These are phyloP conservation scores for Progne subis DNA, from an alignment of 2,113 vertebrate species.

Conservation along the genomic window DNA sequence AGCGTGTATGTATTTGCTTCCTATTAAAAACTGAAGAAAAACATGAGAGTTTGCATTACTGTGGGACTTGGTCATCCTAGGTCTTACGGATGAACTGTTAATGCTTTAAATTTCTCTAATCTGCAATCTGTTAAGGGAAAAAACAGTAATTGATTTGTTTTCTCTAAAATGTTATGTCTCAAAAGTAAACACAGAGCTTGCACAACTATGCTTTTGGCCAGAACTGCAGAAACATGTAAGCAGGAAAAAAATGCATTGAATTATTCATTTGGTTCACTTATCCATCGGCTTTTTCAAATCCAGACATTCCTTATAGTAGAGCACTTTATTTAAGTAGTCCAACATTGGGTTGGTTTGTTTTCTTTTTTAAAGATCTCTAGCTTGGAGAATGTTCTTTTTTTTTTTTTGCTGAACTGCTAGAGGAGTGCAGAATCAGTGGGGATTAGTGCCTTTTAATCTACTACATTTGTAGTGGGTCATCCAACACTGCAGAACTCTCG, in stretches of 20 bases:
- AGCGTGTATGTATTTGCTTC: neutral
- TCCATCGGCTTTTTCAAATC: slow-evolving; percentile 70
- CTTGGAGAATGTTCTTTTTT: slow-evolving; percentile 50
- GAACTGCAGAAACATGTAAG: slow-evolving; percentile 1
- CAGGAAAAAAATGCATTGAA: neutral
- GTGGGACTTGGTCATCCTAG: neutral
- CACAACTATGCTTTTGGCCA: slow-evolving; percentile 28
- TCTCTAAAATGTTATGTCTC: slow-evolving; percentile 28
- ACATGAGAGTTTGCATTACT: neutral
- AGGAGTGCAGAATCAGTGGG: slow-evolving; percentile 66
- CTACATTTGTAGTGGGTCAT: slow-evolving; percentile 76
- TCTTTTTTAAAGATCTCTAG: slow-evolving; percentile 28
- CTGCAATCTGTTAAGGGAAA: neutral
- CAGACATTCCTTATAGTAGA: slow-evolving; percentile 61
- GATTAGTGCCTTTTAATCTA: slow-evolving; percentile 83
- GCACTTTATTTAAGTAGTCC: neutral
- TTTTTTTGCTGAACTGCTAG: slow-evolving; percentile 31
- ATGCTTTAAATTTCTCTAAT: slow-evolving; percentile 32
- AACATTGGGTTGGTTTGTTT: neutral
- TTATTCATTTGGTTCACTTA: slow-evolving; percentile 57
- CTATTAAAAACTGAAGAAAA: neutral
- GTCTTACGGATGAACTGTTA: neutral
- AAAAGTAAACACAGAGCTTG: slow-evolving; percentile 6
- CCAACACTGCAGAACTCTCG: slow-evolving; percentile 42
- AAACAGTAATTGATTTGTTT: neutral